Percentiles rank a stretch among this genome's conserved stretches.
Conservation (phyloP, 2,888 invertebrate species). For the Eristalis intricaria region DNA sequence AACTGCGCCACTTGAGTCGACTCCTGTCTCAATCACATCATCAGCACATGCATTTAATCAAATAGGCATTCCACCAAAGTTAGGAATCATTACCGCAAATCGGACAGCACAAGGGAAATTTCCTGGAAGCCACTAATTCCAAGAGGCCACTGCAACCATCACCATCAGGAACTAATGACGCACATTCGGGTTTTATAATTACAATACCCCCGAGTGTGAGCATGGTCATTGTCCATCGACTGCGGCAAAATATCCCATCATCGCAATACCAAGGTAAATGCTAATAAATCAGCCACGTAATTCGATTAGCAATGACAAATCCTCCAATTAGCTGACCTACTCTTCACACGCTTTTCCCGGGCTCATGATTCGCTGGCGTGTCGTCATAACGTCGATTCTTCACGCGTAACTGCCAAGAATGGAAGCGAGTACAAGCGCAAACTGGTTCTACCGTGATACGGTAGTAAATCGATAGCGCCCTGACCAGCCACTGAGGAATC, state of each 20-base stretch:
- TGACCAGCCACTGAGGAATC: slow-evolving; percentile 28
- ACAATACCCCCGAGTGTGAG: background rate
- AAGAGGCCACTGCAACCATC: background rate
- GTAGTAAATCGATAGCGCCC: slow-evolving; percentile 36
- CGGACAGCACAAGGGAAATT: background rate
- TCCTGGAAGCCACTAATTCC: background rate
- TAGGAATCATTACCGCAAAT: background rate
- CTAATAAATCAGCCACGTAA: slow-evolving; percentile 64
- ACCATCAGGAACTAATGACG: background rate
- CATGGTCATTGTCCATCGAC: slow-evolving; percentile 1
- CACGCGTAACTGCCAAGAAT: slow-evolving; percentile 46
- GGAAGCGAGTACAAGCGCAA: slow-evolving; percentile 38
- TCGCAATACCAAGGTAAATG: slow-evolving; percentile 26
- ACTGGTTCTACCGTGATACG: slow-evolving; percentile 30
- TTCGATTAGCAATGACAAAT: slow-evolving; percentile 66
- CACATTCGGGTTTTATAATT: background rate
- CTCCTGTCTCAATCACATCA: too few species aligned
- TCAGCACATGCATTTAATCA: background rate
- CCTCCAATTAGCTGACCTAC: slow-evolving; percentile 66
- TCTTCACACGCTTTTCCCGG: slow-evolving; percentile 51
- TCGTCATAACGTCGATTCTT: background rate
- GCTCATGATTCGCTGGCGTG: slow-evolving; percentile 34
- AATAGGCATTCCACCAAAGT: background rate
- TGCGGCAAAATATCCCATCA: slow-evolving; percentile 28
- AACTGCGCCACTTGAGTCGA: too few species aligned